Percentiles rank a stretch among this genome's conserved stretches.
These are phyloP conservation scores for Drosophila willistoni DNA, from an alignment of 1,140 invertebrate species.

Conservation along the genomic window DNA sequence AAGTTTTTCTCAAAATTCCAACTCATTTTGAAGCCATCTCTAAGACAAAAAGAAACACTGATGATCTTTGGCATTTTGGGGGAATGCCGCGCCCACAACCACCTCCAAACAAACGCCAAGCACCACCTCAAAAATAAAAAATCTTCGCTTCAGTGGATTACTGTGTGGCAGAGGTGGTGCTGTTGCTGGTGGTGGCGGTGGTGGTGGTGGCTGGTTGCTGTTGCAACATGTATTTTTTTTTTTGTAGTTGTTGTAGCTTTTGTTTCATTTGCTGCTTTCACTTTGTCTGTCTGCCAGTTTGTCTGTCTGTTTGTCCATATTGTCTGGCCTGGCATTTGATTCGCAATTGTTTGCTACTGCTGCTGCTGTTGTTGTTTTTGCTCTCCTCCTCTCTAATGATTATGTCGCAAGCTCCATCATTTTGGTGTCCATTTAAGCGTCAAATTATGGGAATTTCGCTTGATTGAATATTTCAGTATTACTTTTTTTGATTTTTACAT, in stretches of 20 bases:
- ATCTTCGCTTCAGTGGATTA: conserved; percentile 47
- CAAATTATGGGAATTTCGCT: conserved; percentile 82
- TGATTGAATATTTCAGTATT: conserved; percentile 71
- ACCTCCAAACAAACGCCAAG: conserved; percentile 32
- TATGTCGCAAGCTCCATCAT: conserved; percentile 74
- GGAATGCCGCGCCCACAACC: conserved; percentile 43
- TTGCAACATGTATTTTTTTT: conserved; percentile 69
- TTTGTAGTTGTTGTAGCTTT: conserved; percentile 31
- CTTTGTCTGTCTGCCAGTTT: conserved; percentile 45
- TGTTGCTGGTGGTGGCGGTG: no score
- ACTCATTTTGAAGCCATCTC: conserved; percentile 38
- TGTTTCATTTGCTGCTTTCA: conserved; percentile 69
- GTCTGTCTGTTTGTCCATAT: neutral
- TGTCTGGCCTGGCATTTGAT: conserved; percentile 62
- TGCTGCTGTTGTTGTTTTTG: conserved; percentile 18
- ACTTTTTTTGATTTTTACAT: conserved; percentile 60
- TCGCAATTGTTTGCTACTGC: conserved; percentile 64
- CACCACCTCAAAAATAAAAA: conserved; percentile 6
- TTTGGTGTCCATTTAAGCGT: conserved; percentile 78
- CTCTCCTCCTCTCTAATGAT: conserved; percentile 53
- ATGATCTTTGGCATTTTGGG: conserved; percentile 77
- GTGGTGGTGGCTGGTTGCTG: conserved; percentile 11
- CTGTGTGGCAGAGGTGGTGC: conserved; percentile 13
- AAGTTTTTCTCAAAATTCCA: no score
- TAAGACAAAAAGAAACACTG: conserved; percentile 35